phyloP scores from a whole-genome alignment of 1,140 invertebrate genomes.

The Eufriesea mexicana region DNA sequence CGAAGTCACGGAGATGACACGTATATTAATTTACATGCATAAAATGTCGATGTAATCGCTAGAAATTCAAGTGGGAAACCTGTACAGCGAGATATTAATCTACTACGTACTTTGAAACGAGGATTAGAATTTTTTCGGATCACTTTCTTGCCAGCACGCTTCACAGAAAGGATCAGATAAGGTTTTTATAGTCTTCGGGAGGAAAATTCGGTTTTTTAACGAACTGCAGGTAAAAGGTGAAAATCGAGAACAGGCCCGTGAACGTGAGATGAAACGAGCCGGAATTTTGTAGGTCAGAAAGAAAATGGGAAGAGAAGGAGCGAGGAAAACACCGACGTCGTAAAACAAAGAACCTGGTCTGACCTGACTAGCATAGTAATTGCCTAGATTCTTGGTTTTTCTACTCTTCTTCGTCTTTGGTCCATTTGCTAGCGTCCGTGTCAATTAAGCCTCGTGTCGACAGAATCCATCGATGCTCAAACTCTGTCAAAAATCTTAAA shows the following conservation, averaged over 20 bases:
- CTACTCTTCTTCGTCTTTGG: constrained; percentile 4
- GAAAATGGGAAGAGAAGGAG: constrained; percentile 31
- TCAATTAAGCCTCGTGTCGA: neutral
- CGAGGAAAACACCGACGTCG: constrained; percentile 33
- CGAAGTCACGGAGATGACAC: neutral
- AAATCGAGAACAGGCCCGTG: constrained; percentile 35
- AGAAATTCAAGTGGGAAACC: neutral
- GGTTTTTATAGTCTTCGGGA: neutral
- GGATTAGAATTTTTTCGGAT: neutral
- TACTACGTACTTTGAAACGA: neutral
- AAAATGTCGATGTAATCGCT: neutral
- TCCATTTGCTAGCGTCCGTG: constrained; percentile 5
- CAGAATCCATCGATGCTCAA: neutral
- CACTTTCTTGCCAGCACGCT: neutral
- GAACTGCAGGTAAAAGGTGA: constrained; percentile 24
- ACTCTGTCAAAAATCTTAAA: neutral
- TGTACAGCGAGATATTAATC: neutral
- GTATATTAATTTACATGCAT: neutral
- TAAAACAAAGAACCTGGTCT: constrained; percentile 59
- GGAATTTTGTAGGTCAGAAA: constrained; percentile 49
- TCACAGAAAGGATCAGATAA: neutral
- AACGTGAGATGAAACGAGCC: constrained; percentile 41
- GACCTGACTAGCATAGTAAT: constrained; percentile 53
- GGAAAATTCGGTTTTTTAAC: constrained; percentile 39
- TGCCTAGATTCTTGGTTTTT: constrained; percentile 54